A percentile compares a stretch with the other conserved stretches of the same genome.
Conservation (phyloP, 2,797 vertebrate genomes). For the Rhinella marina region DNA sequence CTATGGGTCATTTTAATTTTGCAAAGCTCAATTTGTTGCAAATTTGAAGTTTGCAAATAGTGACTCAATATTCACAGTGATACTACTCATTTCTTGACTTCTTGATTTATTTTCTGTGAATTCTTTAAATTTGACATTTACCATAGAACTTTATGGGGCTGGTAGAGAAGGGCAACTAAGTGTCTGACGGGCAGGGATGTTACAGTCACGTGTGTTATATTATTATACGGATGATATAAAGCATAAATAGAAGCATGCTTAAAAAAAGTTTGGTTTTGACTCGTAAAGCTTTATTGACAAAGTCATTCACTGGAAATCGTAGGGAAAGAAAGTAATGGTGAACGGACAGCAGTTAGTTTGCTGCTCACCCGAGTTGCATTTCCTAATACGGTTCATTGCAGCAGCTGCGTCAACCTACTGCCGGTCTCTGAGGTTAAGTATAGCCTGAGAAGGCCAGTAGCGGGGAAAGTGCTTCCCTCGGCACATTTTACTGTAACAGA, state of each 20-base stretch:
- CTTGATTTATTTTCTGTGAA: too few relatives aligned
- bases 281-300: background rate
- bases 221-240: background rate
- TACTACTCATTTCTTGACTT: too few relatives aligned
- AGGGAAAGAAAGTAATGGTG: slow-evolving; percentile 53
- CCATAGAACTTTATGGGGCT: background rate
- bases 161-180: background rate
- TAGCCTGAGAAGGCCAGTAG: slow-evolving; percentile 83
- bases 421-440: slow-evolving; percentile 86
- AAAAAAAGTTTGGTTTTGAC: background rate
- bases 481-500: slow-evolving; percentile 65
- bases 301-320: background rate
- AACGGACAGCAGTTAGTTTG: slow-evolving; percentile 14
- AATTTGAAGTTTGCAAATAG: background rate
- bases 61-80: too few relatives aligned
- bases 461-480: slow-evolving; percentile 71
- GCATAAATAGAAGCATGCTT: background rate
- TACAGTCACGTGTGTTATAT: background rate
- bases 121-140: too few relatives aligned
- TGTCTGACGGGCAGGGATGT: background rate
- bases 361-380: slow-evolving; percentile 69
- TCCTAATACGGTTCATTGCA: slow-evolving; percentile 92
- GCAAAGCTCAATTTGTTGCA: background rate
- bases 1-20: background rate
- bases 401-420: slow-evolving; percentile 74